A percentile compares a stretch with the other conserved stretches of the same genome.
Evolutionary conservation across 2,797 vertebrate genomes (phyloP).

Genomic region (Vespertilio murinus): DNA sequence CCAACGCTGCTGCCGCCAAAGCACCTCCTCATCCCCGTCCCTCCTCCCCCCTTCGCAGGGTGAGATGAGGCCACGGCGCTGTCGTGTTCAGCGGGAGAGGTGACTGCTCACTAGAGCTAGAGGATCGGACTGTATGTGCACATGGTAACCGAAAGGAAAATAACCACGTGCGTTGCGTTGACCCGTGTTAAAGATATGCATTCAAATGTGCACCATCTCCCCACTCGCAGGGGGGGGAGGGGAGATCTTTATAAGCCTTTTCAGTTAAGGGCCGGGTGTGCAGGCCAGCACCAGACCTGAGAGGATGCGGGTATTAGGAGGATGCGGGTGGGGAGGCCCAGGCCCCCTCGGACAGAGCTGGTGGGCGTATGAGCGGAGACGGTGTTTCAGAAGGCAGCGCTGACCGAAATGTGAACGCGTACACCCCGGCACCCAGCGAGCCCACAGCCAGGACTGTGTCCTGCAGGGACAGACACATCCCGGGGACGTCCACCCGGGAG

Average conservation of each 20-base stretch:
- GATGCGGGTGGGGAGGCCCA: neutral
- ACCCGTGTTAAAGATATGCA: neutral
- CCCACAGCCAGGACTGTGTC: neutral
- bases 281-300: neutral
- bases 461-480: neutral
- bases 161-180: neutral
- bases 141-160: neutral
- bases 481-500: fast-evolving
- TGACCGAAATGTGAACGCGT: neutral
- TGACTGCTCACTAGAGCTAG: neutral
- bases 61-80: neutral
- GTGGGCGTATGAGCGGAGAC: neutral
- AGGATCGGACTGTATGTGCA: neutral
- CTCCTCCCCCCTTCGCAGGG: fast-evolving
- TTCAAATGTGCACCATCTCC: neutral
- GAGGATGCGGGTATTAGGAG: neutral
- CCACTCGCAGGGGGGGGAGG: neutral
- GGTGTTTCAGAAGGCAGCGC: neutral
- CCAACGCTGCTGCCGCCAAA: neutral
- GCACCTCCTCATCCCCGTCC: neutral
- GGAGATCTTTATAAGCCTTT: neutral
- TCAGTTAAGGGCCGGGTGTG: neutral
- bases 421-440: neutral
- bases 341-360: neutral
- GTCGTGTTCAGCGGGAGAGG: neutral